Evolutionary conservation across 2,113 vertebrate genomes (phyloP).

Genomic region (Hystrix cristata): DNA sequence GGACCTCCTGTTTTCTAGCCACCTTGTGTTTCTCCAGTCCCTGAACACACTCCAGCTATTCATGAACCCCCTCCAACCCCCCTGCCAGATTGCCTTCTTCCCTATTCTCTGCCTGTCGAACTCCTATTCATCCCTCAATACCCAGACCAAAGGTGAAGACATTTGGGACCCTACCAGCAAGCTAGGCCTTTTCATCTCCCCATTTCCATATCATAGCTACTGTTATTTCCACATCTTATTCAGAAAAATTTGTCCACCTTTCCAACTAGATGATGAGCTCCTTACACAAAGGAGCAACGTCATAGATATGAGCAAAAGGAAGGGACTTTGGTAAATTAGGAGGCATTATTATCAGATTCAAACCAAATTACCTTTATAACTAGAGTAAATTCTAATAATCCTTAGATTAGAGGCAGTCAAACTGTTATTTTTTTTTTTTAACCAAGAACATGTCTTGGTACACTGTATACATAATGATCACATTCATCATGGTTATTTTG

Average conservation of each 20-base stretch:
- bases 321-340: neutral
- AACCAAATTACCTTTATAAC: conserved; percentile 15
- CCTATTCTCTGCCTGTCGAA: neutral
- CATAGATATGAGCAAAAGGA: neutral
- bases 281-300: neutral
- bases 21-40: neutral
- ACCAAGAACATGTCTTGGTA: too few relatives aligned
- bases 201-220: neutral
- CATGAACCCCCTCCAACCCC: neutral
- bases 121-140: conserved; percentile 49
- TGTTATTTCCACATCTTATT: neutral
- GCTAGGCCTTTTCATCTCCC: neutral
- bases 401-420: neutral
- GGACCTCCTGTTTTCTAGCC: neutral
- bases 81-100: neutral
- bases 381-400: neutral
- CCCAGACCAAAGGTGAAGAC: neutral
- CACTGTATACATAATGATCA: too few relatives aligned
- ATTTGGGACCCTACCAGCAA: neutral
- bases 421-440: neutral
- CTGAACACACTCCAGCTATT: neutral
- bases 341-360: neutral
- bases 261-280: neutral
- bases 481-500: too few relatives aligned
- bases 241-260: neutral